Base-by-base conservation (phyloP, 2,797 vertebrate species). In the Danio choprae region DNA sequence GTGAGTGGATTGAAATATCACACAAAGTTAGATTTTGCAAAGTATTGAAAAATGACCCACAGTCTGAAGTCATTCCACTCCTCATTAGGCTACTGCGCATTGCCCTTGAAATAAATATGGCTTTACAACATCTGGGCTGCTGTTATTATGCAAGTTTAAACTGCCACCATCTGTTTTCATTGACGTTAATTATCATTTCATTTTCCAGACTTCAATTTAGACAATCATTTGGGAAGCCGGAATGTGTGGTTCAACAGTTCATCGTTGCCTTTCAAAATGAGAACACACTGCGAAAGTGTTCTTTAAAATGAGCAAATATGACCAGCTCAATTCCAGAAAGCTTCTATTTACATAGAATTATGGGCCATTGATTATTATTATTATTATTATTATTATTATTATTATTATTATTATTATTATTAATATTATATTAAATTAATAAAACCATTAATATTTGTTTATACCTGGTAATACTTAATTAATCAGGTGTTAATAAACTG, bases 41-140 rank as follows among this genome's bases (percentile, higher is more conserved):
- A 64, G 40, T 56, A 18, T 5, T 40, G n/a, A 67, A 15, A 48
- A 11, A 46, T 65, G 15, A 38, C 29, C n/a, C 22, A 18, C 59
- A 36, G 38, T 60, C 16, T 15, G 15, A n/a, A 29, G 62, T 16
- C 29, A 16, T 65, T 74, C 53, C 55, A 22, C 41, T 55, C 51
- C 38, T 60, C 15, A 63, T 71, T 65, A 59, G 50, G 50, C 38
- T 51, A 22, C 75, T 76, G 79, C 11, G 18, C 29, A 50, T 71
- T 71, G 81, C 48, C 82, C 79, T 77, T 80, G 29, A 65, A 84
- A 73, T 74, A 60, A 81, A 65, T 67, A 50, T 55, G 36, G 55
- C 58, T 82, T 74, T 59, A 53, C 59, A 85, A 81, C 82, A 84
- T 85, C 84, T 87, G 79, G 80, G 7, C 68, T 46, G 20, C 20